Evolutionary conservation across 2,113 vertebrate species (phyloP), one percentile per base, ranked within the genome.

Genomic region (Callipepla californica): DNA sequence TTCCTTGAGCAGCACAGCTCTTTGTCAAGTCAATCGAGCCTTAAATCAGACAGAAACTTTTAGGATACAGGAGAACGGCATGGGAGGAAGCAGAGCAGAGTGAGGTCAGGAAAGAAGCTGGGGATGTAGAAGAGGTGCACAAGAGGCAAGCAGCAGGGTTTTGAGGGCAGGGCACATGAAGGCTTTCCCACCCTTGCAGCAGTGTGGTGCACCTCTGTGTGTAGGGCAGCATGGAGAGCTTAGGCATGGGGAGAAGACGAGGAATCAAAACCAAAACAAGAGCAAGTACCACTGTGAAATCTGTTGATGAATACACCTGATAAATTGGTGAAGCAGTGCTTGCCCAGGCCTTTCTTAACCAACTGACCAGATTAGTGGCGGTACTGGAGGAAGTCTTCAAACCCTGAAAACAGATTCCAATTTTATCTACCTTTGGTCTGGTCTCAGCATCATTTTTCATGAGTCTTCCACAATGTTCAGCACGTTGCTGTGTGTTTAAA

Each of bases 81-180:
- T 0, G 3, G 72, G 73, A 32, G 9, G 21, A 42, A 89, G 63
- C n/a, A 50, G 58, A 45, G 74, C 57, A 81, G 67, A 3, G 2
- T 66, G 78, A 72, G 61, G 32, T 66, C 6, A 67, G 44, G 45
- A 40, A 76, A 22, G 78, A 72, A 89, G 14, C 0, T 1, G 11
- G 19, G 19, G 21, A 76, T 1, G 2, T 74, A 72, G 58, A 44
- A 86, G 58, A 53, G 28, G 9, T 4, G 36, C 5, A 18, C 6
- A 6, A 44, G 51, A 63, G 3, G 23, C 22, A 25, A 68, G 70
- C 0, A 1, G 12, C 25, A 50, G 61, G 14, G 11, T 51, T 57
- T 85, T 68, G 19, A 8, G 2, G 30, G 62, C 36, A 68, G 2
- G 28, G 42, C 23, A 6, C 0, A 0, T 0, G 0, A 58, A 72